Evolutionary conservation across 1,140 invertebrate genomes (phyloP), one percentile per base, ranked within the genome.

Genomic region (Rhyzopertha dominica): DNA sequence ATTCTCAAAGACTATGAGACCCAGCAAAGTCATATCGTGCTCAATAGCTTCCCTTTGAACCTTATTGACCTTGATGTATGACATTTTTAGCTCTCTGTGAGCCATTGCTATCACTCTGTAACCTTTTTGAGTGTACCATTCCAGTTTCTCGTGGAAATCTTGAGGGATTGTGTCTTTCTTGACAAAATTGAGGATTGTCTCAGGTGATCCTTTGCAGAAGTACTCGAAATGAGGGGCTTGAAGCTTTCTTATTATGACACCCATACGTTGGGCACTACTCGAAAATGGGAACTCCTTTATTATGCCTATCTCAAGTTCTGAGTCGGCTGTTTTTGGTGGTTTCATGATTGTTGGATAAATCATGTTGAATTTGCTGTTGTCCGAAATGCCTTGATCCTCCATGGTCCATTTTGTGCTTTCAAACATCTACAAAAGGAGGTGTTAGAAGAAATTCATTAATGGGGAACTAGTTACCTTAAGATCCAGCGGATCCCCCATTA

Each of bases 221-320:
- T 90, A 76, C 43, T 81, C 78, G 54, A 91, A 84, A 40, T 83
- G 70, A 23, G 79, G 69, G 1, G 78, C 77, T 4, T 78, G 78
- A 1, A 91, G 64, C 10, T 78, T 73, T 22, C 87, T 74, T 1
- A 84, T 81, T 34, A 96, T 85, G 1, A 98, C 94, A 28, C 88
- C 87, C 82, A 95, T 95, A 26, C 95, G 70, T 66, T 96, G 92
- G 1, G 93, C 71, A 18, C 77, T 81, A 8, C 90, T 95, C 31
- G 88, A 88, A 66, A 98, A 98, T 40, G 93, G 89, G 72, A 95
- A 95, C 68, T 97, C 91, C 18, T 90, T 79, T 1, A 98, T 77
- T 51, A 97, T 90, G 14, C 17, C 26, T 2, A 12, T 3, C 18
- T 16, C 18, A 16, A 12, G 22, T 37, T 14, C 85, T 87, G 41